phyloP scores from a whole-genome alignment of 2,888 invertebrate species.

The Callinectes sapidus region DNA sequence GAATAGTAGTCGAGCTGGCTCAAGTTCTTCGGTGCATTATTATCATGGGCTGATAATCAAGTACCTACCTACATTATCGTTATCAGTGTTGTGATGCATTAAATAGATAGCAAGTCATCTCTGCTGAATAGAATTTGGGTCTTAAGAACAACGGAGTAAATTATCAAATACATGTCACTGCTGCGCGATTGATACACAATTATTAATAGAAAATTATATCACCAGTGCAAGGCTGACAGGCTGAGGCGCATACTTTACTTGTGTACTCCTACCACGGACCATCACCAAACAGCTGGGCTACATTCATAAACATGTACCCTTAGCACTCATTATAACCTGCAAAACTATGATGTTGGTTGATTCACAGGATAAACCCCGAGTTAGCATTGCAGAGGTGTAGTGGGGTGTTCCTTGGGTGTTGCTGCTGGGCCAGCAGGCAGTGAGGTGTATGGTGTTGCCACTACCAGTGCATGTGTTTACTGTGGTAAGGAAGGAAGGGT shows the following conservation, averaged over 20 bases:
- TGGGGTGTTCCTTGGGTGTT: neutral
- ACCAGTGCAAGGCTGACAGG: neutral
- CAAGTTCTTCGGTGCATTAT: too few relatives aligned
- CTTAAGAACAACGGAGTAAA: neutral
- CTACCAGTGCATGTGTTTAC: slow-evolving; percentile 5
- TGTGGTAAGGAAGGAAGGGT: neutral
- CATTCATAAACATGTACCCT: too few relatives aligned
- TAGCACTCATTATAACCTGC: too few relatives aligned
- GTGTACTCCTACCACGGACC: too few relatives aligned
- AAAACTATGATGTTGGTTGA: neutral
- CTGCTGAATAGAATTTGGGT: neutral
- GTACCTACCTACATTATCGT: too few relatives aligned
- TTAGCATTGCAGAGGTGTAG: neutral
- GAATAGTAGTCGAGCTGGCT: too few relatives aligned
- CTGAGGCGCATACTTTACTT: too few relatives aligned
- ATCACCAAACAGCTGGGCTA: too few relatives aligned
- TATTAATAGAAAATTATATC: neutral
- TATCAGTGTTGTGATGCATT: neutral
- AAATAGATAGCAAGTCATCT: neutral
- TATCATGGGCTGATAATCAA: neutral
- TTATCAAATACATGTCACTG: neutral
- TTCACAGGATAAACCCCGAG: neutral
- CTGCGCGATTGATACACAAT: neutral
- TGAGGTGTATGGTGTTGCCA: slow-evolving; percentile 5
- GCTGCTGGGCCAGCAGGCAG: neutral